Evolutionary conservation across 2,113 vertebrate genomes (phyloP).

Genomic region (Henicopernis longicauda): DNA sequence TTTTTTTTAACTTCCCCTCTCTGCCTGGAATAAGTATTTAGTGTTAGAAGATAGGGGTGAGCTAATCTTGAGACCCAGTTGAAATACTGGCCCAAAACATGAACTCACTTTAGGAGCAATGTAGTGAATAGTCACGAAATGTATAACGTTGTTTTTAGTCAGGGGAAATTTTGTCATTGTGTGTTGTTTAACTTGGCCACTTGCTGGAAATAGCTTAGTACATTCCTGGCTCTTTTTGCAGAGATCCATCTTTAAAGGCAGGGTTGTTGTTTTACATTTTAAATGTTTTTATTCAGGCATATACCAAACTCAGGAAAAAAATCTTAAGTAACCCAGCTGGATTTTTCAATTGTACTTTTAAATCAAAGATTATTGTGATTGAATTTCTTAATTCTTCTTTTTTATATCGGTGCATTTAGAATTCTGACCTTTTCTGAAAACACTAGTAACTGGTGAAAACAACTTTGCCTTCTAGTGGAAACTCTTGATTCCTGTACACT

Average conservation of each 20-base stretch:
- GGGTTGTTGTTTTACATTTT: neutral
- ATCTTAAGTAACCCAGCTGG: neutral
- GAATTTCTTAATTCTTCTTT: neutral
- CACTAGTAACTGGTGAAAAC: neutral
- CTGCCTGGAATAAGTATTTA: neutral
- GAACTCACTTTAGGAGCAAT: conserved; percentile 13
- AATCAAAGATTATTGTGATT: neutral
- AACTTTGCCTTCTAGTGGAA: neutral
- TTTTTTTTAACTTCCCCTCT: neutral
- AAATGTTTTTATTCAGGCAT: neutral
- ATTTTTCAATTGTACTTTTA: neutral
- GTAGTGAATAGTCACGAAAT: conserved; percentile 17
- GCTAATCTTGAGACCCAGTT: conserved; percentile 9
- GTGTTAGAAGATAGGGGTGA: neutral
- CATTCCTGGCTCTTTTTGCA: conserved; percentile 20
- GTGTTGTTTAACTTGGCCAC: conserved; percentile 50
- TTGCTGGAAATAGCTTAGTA: conserved; percentile 6
- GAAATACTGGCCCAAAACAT: conserved; percentile 4
- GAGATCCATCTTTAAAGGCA: conserved; percentile 12
- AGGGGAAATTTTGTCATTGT: neutral
- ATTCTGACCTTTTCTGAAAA: neutral
- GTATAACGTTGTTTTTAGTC: neutral
- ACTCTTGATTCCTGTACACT: neutral
- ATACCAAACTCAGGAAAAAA: neutral
- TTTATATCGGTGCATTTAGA: neutral